phyloP scores from a whole-genome alignment of 2,113 vertebrate species.

The Setophaga coronata region DNA sequence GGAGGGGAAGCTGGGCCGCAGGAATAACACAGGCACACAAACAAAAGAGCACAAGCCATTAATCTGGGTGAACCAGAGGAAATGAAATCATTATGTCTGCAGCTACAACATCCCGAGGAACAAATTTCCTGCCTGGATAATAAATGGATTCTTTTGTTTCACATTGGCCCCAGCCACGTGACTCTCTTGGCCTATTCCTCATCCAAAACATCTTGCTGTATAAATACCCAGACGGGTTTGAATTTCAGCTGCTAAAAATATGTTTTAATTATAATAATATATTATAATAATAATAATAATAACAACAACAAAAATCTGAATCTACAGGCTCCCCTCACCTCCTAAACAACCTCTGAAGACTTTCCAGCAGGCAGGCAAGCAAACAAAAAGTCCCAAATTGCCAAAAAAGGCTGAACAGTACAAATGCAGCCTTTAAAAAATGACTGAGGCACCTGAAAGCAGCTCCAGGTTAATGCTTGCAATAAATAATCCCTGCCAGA shows the following conservation, averaged over 20 bases:
- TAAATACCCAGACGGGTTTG: constrained; percentile 72
- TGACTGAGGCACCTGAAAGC: neutral
- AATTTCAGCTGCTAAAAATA: constrained; percentile 70
- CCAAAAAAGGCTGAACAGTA: neutral
- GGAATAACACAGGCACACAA: constrained; percentile 60
- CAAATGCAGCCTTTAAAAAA: neutral
- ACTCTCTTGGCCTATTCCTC: constrained; percentile 70
- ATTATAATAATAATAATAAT: neutral
- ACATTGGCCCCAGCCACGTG: constrained; percentile 64
- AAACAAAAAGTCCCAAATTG: constrained; percentile 11
- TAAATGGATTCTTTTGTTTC: constrained; percentile 83
- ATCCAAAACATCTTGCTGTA: constrained; percentile 70
- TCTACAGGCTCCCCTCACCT: neutral
- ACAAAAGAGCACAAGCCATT: constrained; percentile 70
- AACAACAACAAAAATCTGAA: neutral
- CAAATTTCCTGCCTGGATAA: constrained; percentile 85
- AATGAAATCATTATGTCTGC: constrained; percentile 84
- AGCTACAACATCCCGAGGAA: constrained; percentile 77
- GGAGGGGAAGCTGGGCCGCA: neutral
- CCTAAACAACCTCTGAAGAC: constrained; percentile 11
- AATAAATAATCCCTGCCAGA: neutral
- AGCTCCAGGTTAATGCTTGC: neutral
- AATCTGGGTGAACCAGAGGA: constrained; percentile 76
- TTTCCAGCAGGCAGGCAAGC: neutral
- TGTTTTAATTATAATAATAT: constrained; percentile 59